These are phyloP conservation scores for Brachionus plicatilis DNA, from an alignment of 1,140 invertebrate genomes.

Conservation along the genomic window DNA sequence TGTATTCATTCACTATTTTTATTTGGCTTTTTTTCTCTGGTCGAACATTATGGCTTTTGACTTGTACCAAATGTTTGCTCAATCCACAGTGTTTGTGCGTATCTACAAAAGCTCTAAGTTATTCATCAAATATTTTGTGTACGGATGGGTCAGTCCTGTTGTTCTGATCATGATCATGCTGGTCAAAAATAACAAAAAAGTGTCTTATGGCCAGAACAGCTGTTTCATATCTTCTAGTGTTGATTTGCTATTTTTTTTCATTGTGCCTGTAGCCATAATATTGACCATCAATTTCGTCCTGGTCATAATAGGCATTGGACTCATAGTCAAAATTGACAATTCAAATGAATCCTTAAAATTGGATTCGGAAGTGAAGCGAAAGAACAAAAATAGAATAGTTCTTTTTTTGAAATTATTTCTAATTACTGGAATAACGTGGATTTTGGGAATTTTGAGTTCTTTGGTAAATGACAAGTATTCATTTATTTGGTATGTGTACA, in stretches of 20 bases:
- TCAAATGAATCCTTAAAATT: neutral
- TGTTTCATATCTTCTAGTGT: neutral
- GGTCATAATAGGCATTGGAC: neutral
- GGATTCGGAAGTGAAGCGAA: neutral
- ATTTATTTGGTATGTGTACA: neutral
- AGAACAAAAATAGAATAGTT: neutral
- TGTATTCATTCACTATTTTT: neutral
- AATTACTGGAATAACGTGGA: slow-evolving; percentile 24
- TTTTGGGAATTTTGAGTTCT: slow-evolving; percentile 6
- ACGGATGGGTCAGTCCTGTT: neutral
- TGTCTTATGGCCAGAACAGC: neutral
- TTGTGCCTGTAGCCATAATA: neutral
- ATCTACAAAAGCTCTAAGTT: neutral
- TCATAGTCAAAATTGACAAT: neutral
- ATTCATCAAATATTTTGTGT: neutral
- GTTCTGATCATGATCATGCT: neutral
- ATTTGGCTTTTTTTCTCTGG: slow-evolving; percentile 12
- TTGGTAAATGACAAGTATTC: neutral
- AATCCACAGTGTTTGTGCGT: neutral
- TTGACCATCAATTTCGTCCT: neutral
- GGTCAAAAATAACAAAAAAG: neutral
- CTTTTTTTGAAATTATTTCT: neutral
- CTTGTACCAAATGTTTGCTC: neutral
- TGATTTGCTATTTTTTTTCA: neutral
- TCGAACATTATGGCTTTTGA: slow-evolving; percentile 14